Evolutionary conservation across 2,888 invertebrate genomes (phyloP), one percentile per base, ranked within the genome.

Genomic region (Trachelus iudaicus): DNA sequence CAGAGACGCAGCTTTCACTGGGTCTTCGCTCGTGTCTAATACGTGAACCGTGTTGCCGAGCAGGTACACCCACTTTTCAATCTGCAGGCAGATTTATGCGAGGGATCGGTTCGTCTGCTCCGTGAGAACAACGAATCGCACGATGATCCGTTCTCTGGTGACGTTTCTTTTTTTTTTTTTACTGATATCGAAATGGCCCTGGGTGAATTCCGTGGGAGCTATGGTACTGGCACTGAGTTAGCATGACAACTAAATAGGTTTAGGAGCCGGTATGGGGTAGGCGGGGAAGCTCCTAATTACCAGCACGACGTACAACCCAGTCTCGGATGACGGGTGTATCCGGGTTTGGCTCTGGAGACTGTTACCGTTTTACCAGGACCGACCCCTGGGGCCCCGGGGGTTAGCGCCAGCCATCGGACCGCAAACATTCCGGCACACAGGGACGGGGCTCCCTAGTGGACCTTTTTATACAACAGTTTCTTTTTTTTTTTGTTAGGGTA

Each of bases 211-310:
- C 9, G 56, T 56, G 56, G 23, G 56, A 56, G 56, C 56, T 56
- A 56, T 56, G 9, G 23, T n/a, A n/a, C 56, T 56, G 56, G 23
- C 56, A 56, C 56, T 15, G 23, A 73, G 35, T 15, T 74, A 77
- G 78, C 78, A 81, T 82, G 82, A 83, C 84, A 84, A 84, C 83
- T 83, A 85, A 85, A 83, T 83, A 84, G 84, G 80, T 84, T 83
- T 78, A 82, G 80, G 77, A 77, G 79, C 77, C 73, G 77, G 73
- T 79, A 80, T 75, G 79, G 37, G 74, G 73, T 77, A 79, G 85
- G 85, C 84, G 81, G 83, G 81, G 73, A 79, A 80, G 81, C 83
- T 83, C 84, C 88, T 89, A 89, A 89, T 89, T 89, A 88, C 84
- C 81, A 80, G 81, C 80, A 79, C 82, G 82, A 81, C 83, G 79